A percentile compares a stretch with the other conserved stretches of the same genome.
Conservation (phyloP, 2,113 vertebrate species). For the Heterocephalus glaber region DNA sequence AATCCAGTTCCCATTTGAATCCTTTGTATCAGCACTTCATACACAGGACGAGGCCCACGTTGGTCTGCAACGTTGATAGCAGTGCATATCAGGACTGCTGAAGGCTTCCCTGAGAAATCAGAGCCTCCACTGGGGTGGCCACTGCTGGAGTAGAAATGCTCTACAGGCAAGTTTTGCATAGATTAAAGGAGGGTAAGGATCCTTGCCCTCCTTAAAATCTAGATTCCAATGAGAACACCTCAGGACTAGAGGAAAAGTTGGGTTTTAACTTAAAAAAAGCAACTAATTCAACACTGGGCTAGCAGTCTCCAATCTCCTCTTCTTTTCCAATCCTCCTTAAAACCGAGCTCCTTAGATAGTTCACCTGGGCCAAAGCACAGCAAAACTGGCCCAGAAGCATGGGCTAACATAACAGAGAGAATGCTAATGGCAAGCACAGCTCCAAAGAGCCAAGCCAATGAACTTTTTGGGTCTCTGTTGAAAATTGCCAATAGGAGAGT, state of each 20-base stretch:
- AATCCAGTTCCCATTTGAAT: not conserved
- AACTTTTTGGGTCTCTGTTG: not conserved
- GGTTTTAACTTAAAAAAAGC: not conserved
- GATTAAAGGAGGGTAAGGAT: not conserved
- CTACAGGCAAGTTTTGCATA: fast-evolving
- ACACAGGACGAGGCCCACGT: no score
- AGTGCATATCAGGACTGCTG: no score
- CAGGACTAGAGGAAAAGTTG: not conserved
- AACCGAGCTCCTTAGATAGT: not conserved
- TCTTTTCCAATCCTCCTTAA: not conserved
- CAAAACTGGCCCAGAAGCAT: not conserved
- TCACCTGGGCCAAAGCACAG: not conserved
- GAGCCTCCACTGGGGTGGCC: not conserved
- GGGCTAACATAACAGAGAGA: fast-evolving
- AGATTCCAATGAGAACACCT: not conserved
- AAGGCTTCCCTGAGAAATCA: not conserved
- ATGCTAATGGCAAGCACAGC: fast-evolving
- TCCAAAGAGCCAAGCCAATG: not conserved
- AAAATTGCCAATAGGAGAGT: not conserved
- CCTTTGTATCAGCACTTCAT: not conserved
- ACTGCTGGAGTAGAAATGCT: not conserved
- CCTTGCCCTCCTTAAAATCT: not conserved
- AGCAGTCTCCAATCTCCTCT: not conserved
- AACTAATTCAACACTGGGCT: not conserved
- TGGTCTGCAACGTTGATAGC: no score